Base-by-base conservation (phyloP, 2,888 invertebrate species). In the Drosophila rellima region DNA sequence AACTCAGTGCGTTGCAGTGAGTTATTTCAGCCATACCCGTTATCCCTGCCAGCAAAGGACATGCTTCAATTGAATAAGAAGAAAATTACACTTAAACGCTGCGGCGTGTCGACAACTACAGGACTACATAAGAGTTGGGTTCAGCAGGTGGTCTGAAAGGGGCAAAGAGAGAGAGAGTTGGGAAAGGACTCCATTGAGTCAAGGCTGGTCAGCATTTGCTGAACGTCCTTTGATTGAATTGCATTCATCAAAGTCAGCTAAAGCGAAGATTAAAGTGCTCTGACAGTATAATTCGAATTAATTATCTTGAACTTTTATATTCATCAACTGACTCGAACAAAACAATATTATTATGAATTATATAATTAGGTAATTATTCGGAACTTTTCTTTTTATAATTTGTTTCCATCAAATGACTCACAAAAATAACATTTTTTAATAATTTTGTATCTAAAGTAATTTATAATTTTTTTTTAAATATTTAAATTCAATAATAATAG, bases 51-150 rank as follows among this genome's bases (percentile, higher is more conserved):
- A 42, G 70, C 74, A 80, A 90, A 90, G 90, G 86, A 88, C 88
- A 85, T 90, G 88, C 89, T 90, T 90, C 86, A 90, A 86, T 82
- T 78, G 88, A 85, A 88, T 90, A 90, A 90, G 90, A 76, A 90
- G 89, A 86, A 85, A 88, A 90, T 90, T 90, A 82, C 81, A 89
- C 88, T 88, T 90, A 88, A 90, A 90, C 85, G 89, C 33, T 80
- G 85, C 73, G 74, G 70, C 83, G 86, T 86, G 83, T 85, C 68
- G 70, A 56, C 81, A 83, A 68, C 86, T 73, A 61, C 44, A 47
- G 13, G 2, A 54, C n/a, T n/a, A n/a, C 31, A 6, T 39, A 52
- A 40, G 20, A 23, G 10, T 20, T 35, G 10, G 17, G 6, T 13
- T 29, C n/a, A 39, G 54, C 33, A 20, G 13, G 11, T 15, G 17